Evolutionary conservation across 2,797 vertebrate genomes (phyloP).

Genomic region (Cossypha polioptera): DNA sequence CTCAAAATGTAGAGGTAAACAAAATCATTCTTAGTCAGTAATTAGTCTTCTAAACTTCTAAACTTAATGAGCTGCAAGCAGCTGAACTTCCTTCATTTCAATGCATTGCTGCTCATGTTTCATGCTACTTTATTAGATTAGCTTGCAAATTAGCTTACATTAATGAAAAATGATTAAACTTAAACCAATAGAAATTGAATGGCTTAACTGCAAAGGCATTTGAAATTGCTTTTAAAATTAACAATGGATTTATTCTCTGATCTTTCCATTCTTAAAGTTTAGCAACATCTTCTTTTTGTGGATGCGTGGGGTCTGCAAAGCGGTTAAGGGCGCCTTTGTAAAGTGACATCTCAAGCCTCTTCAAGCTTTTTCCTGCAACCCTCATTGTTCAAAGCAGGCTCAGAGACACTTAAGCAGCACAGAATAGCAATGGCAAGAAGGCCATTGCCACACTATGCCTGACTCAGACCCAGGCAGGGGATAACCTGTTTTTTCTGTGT

Average conservation of each 20-base stretch:
- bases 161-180: conserved; percentile 68
- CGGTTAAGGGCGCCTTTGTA: background rate
- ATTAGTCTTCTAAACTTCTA: conserved; percentile 55
- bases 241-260: conserved; percentile 49
- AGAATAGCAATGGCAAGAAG: background rate
- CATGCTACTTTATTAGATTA: conserved; percentile 66
- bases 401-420: background rate
- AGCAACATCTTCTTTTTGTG: background rate
- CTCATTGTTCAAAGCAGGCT: background rate
- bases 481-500: background rate
- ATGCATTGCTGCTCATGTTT: conserved; percentile 43
- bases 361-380: background rate
- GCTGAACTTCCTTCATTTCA: conserved; percentile 51
- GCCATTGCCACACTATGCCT: background rate
- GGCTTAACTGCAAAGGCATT: conserved; percentile 53
- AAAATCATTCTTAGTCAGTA: conserved; percentile 47
- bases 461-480: background rate
- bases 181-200: conserved; percentile 63
- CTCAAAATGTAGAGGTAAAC: conserved; percentile 46
- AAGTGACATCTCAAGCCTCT: background rate
- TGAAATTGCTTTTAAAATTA: conserved; percentile 61
- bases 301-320: background rate
- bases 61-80: conserved; percentile 48
- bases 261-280: conserved; percentile 29
- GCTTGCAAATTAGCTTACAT: conserved; percentile 59